These are phyloP conservation scores for Marcusenius ussheri DNA, from an alignment of 2,113 vertebrate genomes.

Conservation along the genomic window DNA sequence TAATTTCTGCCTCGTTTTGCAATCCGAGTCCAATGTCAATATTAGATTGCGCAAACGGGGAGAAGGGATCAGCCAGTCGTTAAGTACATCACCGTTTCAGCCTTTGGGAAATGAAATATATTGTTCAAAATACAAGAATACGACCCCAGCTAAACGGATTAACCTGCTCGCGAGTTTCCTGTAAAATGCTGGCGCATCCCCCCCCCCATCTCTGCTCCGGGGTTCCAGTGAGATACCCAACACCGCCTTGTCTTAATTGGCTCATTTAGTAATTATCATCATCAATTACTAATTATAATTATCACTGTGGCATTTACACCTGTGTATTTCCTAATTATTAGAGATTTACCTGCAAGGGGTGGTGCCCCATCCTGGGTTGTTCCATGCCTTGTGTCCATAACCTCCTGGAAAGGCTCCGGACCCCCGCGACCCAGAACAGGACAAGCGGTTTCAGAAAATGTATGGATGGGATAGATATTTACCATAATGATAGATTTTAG, in stretches of 20 bases:
- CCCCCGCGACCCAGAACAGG: too few relatives aligned
- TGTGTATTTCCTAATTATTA: not conserved
- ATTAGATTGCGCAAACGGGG: not conserved
- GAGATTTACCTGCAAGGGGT: not conserved
- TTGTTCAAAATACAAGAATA: not conserved
- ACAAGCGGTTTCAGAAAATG: too few relatives aligned
- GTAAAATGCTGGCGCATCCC: not conserved
- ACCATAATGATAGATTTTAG: not conserved
- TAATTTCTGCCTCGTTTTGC: not conserved
- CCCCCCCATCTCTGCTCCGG: not conserved
- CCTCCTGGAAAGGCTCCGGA: too few relatives aligned
- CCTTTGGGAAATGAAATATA: not conserved
- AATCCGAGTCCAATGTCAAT: not conserved
- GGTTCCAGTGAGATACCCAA: not conserved
- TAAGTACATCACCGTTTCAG: not conserved
- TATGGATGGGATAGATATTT: not conserved
- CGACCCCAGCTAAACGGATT: not conserved
- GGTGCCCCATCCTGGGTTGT: too few relatives aligned
- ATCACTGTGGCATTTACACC: not conserved
- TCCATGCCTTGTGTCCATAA: too few relatives aligned
- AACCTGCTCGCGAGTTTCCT: not conserved
- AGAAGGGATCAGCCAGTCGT: not conserved
- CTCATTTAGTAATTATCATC: not conserved
- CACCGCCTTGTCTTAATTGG: not conserved
- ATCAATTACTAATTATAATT: not conserved